Percentiles rank a stretch among this genome's conserved stretches.
Evolutionary conservation across 2,797 vertebrate species (phyloP).

Genomic region (Dendrocincla tyrannina): DNA sequence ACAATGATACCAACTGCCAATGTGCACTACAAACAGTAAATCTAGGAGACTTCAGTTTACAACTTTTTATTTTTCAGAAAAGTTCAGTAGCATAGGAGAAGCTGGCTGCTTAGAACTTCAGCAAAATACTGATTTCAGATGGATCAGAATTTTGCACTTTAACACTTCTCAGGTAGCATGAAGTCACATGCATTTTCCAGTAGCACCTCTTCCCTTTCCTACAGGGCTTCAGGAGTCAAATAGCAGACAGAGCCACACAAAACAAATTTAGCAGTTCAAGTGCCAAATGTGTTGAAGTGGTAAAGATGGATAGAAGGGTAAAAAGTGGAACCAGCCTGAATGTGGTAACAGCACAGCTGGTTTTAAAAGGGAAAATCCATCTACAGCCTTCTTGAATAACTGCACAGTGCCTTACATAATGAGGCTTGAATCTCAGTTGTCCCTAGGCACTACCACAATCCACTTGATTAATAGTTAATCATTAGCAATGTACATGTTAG

Average conservation of each 20-base stretch:
- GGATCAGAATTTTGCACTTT: not conserved
- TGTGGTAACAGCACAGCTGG: not conserved
- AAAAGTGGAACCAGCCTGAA: not conserved
- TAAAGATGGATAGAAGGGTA: not conserved
- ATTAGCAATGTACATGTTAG: not conserved
- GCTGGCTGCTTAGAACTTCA: not conserved
- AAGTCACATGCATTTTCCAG: not conserved
- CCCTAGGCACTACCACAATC: not conserved
- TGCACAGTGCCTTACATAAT: not conserved
- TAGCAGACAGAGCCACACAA: not conserved
- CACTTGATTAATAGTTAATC: conserved; percentile 28
- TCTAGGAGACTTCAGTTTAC: not conserved
- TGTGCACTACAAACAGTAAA: not conserved
- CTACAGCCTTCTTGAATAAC: not conserved
- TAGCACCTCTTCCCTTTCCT: not conserved
- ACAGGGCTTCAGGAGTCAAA: not conserved
- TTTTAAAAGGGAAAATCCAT: conserved; percentile 12
- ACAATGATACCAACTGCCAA: not conserved
- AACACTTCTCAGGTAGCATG: not conserved
- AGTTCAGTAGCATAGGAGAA: not conserved
- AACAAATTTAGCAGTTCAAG: not conserved
- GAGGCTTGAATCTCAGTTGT: not conserved
- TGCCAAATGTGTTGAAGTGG: not conserved
- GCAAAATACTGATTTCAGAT: not conserved
- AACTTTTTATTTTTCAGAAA: not conserved